phyloP scores from a whole-genome alignment of 2,797 vertebrate species.

The Spinibarbus caldwelli region DNA sequence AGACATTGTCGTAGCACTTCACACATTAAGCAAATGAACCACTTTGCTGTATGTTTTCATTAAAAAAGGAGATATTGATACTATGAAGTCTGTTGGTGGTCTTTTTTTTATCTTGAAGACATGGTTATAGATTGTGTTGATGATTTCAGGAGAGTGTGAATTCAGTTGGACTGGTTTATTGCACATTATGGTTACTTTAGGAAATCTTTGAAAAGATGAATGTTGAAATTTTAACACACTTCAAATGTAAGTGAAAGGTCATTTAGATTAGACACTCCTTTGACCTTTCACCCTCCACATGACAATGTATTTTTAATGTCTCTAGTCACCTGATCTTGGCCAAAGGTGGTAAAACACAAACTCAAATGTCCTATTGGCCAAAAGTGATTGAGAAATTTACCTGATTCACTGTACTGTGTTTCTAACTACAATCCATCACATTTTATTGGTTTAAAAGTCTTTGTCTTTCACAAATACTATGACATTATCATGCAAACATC shows the following conservation, averaged over 20 bases:
- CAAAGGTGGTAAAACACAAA: slow-evolving; percentile 16
- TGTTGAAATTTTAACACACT: not conserved
- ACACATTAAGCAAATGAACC: slow-evolving; percentile 11
- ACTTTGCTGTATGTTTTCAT: slow-evolving; percentile 63
- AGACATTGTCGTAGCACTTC: slow-evolving; percentile 23
- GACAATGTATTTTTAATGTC: not conserved
- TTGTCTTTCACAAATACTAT: not conserved
- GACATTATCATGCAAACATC: not conserved
- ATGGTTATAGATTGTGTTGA: not conserved
- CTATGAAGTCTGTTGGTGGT: not conserved
- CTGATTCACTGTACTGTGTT: not conserved
- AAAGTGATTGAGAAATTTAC: not conserved
- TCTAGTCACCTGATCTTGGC: not conserved
- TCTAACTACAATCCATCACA: not conserved
- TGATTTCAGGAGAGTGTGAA: not conserved
- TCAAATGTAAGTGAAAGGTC: slow-evolving; percentile 37
- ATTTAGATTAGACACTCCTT: slow-evolving; percentile 20
- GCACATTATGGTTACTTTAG: slow-evolving; percentile 8
- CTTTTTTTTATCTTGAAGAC: slow-evolving; percentile 12
- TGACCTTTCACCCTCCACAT: slow-evolving; percentile 4
- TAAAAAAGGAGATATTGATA: slow-evolving; percentile 51
- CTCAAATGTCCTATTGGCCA: not conserved
- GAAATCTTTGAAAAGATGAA: not conserved
- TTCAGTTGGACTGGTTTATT: not conserved
- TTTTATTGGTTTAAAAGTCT: slow-evolving; percentile 9